Base-by-base conservation (phyloP, 1,140 invertebrate species). In the Drosophila sechellia region DNA sequence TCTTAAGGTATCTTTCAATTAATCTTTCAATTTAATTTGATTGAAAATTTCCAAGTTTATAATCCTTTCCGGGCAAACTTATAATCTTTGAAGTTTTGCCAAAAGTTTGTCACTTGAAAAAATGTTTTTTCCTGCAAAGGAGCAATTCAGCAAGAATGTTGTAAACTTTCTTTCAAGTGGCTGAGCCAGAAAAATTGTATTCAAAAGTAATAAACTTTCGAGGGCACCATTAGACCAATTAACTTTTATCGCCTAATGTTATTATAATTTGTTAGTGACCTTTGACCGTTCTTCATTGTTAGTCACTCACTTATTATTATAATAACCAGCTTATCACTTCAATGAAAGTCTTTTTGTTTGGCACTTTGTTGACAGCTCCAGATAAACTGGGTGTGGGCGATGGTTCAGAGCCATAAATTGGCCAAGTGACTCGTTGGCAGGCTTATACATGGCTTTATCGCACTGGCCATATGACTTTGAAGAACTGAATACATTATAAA, bases 1-100 rank as follows among this genome's bases (percentile, higher is more conserved):
- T 46, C 42, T 70, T 56, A 45, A 66, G 60, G 65, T 56, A 70
- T 70, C 66, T 70, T 71, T 70, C 66, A 70, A 70, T 70, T 70
- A 70, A 70, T 69, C 64, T 70, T 22, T 27, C 25, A 70, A 57
- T 71, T 70, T 49, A 57, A 70, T 71, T 48, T 70, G 37, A 48
- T 70, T 70, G 43, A 56, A 66, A 70, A 40, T 42, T 69, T 40
- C 17, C 42, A 70, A 71, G 42, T 49, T 70, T 71, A 70, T 71
- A 71, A 71, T 70, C 68, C 68, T 49, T 55, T 57, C 48, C 17
- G 52, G 52, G 31, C 27, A 37, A 52, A 70, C 50, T 71, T 71
- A 71, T 70, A 71, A 71, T 57, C 64, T 70, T 48, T 31, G 20
- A 48, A 70, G 65, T 70, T 71, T 35, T 31, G 31, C 35, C 43